Percentiles rank a stretch among this genome's conserved stretches.
These are phyloP conservation scores for Acromyrmex heyeri DNA, from an alignment of 1,140 invertebrate species.

Conservation along the genomic window DNA sequence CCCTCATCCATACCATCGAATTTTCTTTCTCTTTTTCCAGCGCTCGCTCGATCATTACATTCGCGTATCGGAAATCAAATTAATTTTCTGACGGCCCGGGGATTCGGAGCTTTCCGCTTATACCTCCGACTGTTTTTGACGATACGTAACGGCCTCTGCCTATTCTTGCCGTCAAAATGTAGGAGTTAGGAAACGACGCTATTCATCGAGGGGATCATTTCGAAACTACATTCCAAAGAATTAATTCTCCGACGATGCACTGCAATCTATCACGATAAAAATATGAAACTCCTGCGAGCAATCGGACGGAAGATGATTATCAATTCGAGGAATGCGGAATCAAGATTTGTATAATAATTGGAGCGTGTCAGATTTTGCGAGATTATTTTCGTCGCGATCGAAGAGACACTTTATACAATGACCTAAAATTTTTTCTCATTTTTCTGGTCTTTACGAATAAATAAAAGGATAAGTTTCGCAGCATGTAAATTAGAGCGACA, in stretches of 20 bases:
- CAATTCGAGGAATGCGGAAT: not conserved
- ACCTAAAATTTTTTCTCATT: not conserved
- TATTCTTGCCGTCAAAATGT: not conserved
- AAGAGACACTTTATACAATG: not conserved
- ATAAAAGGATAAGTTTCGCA: not conserved
- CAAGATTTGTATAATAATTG: conserved; percentile 20
- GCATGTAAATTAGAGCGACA: not conserved
- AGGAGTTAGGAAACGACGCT: conserved; percentile 3
- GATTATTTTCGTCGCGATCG: not conserved
- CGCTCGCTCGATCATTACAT: conserved; percentile 48
- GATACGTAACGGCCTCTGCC: conserved; percentile 2
- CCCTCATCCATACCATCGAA: conserved; percentile 7
- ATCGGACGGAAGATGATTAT: not conserved
- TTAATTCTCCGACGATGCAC: conserved; percentile 60
- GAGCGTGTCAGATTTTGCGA: not conserved
- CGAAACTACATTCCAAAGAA: conserved; percentile 36
- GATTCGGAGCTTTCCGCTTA: conserved; percentile 44
- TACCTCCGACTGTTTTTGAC: conserved; percentile 43
- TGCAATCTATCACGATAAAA: conserved; percentile 62
- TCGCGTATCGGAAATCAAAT: conserved; percentile 62
- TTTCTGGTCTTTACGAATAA: not conserved
- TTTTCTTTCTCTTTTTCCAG: conserved; percentile 18
- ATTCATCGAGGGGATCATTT: not conserved
- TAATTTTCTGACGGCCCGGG: conserved; percentile 56
- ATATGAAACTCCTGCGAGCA: conserved; percentile 20